Evolutionary conservation across 1,140 invertebrate genomes (phyloP).

Genomic region (Drosophila ironensis): DNA sequence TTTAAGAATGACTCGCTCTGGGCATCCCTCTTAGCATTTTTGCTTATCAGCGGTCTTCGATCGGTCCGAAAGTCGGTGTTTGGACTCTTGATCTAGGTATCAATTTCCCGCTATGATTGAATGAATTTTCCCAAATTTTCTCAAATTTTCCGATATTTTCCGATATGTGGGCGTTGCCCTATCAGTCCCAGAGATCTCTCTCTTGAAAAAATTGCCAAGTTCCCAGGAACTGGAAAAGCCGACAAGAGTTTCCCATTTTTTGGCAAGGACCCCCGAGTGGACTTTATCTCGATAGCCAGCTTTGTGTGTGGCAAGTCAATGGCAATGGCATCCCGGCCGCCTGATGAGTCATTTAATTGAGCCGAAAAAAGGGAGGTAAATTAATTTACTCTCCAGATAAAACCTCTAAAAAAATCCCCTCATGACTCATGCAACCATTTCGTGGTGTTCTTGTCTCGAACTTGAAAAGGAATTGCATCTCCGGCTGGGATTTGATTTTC

Average conservation of each 20-base stretch:
- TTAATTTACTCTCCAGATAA: constrained; percentile 75
- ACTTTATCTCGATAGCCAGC: constrained; percentile 6
- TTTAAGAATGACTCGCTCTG: constrained; percentile 74
- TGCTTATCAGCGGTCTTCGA: constrained; percentile 53
- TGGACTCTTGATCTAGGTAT: constrained; percentile 61
- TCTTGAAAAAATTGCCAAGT: constrained; percentile 63
- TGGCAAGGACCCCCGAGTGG: constrained; percentile 42
- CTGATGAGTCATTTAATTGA: constrained; percentile 79
- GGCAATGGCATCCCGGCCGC: constrained; percentile 14
- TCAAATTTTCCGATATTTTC: too few relatives aligned
- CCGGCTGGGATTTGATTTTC: background rate
- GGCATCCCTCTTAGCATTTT: constrained; percentile 6
- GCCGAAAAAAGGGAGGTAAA: constrained; percentile 64
- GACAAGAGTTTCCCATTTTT: constrained; percentile 16
- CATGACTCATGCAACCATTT: constrained; percentile 50
- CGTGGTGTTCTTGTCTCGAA: constrained; percentile 2
- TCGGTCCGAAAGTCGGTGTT: constrained; percentile 42
- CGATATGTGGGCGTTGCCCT: constrained; percentile 57
- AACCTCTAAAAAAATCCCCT: constrained; percentile 19
- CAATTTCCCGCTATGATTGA: constrained; percentile 75
- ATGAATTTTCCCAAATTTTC: constrained; percentile 63
- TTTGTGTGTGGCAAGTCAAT: constrained; percentile 57
- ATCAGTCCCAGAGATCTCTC: constrained; percentile 49
- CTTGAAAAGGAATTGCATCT: constrained; percentile 18
- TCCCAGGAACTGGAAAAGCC: constrained; percentile 55